phyloP scores from a whole-genome alignment of 2,797 vertebrate species.

The Artibeus jamaicensis region DNA sequence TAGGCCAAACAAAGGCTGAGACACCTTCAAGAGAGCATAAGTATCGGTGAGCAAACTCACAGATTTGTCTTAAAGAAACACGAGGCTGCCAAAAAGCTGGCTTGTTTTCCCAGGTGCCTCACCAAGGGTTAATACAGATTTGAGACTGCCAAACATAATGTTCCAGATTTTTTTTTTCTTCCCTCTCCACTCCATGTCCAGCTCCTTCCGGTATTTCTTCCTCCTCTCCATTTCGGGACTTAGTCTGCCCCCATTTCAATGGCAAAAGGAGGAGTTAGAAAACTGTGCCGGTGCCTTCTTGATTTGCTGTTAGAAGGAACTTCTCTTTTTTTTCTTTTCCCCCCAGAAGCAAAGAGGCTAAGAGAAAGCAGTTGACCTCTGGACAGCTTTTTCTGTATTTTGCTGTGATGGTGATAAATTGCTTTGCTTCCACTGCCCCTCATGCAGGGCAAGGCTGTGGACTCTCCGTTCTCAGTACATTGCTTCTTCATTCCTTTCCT shows the following conservation, averaged over 20 bases:
- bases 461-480: neutral
- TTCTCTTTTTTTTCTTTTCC: neutral
- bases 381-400: neutral
- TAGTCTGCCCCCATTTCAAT: neutral
- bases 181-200: neutral
- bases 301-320: neutral
- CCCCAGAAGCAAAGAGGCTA: neutral
- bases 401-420: neutral
- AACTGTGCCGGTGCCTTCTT: neutral
- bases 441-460: neutral
- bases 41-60: neutral
- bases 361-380: neutral
- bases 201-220: neutral
- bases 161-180: neutral
- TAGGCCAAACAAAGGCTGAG: neutral
- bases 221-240: too few relatives aligned
- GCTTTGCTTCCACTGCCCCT: neutral
- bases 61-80: neutral
- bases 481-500: neutral
- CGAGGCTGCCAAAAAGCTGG: fast-evolving
- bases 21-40: neutral
- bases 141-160: neutral
- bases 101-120: neutral
- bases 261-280: neutral
- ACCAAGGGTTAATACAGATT: neutral